phyloP scores from a whole-genome alignment of 2,113 vertebrate genomes.

The Paradoxurus hermaphroditus region DNA sequence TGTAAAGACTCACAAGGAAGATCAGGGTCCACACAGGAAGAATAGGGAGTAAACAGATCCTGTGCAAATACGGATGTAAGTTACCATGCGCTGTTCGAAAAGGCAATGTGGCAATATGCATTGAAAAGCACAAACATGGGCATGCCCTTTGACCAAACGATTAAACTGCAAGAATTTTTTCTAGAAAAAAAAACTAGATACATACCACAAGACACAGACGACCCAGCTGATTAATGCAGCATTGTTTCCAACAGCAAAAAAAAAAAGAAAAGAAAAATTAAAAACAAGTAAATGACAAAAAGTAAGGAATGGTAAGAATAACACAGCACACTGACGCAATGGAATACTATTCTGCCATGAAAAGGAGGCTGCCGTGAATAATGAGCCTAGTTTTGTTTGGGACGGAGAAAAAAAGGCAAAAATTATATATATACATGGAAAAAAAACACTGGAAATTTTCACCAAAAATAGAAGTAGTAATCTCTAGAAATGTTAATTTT shows the following conservation, averaged over 20 bases:
- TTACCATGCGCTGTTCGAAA: not conserved
- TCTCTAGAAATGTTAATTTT: slow-evolving; percentile 22
- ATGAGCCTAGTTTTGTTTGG: not conserved
- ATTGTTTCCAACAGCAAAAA: not conserved
- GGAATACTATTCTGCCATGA: not conserved
- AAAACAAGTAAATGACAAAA: not conserved
- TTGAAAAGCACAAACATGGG: not conserved
- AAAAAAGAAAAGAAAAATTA: not conserved
- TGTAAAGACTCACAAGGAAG: not conserved
- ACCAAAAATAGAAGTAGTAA: slow-evolving; percentile 8
- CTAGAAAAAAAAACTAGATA: not conserved
- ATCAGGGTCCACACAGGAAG: fast-evolving
- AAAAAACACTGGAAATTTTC: not conserved
- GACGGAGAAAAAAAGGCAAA: not conserved
- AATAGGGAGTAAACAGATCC: not conserved
- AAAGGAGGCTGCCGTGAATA: not conserved
- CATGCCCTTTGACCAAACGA: not conserved
- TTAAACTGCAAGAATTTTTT: not conserved
- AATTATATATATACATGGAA: not conserved
- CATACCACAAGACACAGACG: not conserved
- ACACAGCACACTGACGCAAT: not conserved
- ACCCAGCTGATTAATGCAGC: not conserved
- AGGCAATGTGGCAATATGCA: too few species aligned
- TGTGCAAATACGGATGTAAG: too few species aligned
- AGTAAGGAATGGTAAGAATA: not conserved